Conservation (phyloP, 2,113 vertebrate species). For the Xiphias gladius region DNA sequence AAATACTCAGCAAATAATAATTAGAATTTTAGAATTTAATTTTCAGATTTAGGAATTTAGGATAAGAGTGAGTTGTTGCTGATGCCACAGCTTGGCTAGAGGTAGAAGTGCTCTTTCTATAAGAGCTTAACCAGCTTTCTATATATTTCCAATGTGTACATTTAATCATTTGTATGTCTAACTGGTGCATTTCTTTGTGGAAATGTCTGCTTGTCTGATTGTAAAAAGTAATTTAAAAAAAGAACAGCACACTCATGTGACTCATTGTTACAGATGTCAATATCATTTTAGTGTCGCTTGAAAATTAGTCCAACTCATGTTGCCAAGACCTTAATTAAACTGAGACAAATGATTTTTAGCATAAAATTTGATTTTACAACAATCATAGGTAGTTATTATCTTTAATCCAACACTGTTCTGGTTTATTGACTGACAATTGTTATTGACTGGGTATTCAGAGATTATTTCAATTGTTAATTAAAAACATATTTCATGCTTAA, state of each 20-base stretch:
- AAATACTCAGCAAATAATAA: not conserved
- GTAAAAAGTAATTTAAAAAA: not conserved
- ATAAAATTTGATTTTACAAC: not conserved
- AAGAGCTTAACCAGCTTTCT: not conserved
- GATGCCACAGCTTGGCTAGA: not conserved
- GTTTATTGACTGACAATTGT: no score
- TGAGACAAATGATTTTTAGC: not conserved
- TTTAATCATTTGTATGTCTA: not conserved
- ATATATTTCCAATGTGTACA: not conserved
- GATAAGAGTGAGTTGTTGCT: not conserved
- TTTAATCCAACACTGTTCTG: no score
- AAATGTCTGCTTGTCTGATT: not conserved
- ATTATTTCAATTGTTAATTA: no score
- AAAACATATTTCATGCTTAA: no score
- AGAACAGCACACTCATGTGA: not conserved
- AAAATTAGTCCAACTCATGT: not conserved
- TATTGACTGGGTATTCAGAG: no score
- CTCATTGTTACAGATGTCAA: not conserved
- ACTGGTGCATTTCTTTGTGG: not conserved
- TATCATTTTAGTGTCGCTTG: not conserved
- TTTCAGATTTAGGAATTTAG: not conserved
- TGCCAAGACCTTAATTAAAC: not conserved
- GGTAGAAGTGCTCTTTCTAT: not conserved
- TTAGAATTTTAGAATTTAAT: not conserved
- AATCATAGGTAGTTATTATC: no score